Percentiles rank a stretch among this genome's conserved stretches.
These are phyloP conservation scores for Ciona savignyi DNA, from an alignment of 23 tunicate species.

Conservation along the genomic window DNA sequence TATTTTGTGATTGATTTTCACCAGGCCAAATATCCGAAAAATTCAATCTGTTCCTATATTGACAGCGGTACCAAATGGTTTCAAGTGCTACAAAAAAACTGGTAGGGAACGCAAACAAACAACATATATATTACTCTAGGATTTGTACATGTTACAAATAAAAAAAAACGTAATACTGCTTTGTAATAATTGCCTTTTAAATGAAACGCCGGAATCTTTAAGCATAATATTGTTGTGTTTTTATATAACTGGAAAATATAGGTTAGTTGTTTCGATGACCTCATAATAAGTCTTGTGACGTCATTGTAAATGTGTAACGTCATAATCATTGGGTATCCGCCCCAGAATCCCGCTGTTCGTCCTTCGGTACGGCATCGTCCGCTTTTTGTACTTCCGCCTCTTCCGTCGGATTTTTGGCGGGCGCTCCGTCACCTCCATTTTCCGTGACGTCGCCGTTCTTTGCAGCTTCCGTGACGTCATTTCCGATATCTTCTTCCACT, in stretches of 20 bases:
- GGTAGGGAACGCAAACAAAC: background rate
- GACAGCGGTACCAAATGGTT: background rate
- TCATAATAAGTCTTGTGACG: no score
- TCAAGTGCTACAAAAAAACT: background rate
- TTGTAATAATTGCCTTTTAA: no score
- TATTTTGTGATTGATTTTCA: background rate
- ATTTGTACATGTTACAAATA: background rate
- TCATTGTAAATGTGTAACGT: background rate
- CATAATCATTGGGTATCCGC: conserved; percentile 7
- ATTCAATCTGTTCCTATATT: background rate
- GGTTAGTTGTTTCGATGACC: no score
- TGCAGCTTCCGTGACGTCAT: conserved; percentile 9
- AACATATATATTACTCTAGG: background rate
- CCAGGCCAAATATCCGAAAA: background rate
- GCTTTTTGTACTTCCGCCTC: background rate
- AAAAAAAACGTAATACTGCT: background rate
- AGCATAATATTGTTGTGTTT: no score
- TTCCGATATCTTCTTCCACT: background rate
- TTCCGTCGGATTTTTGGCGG: background rate
- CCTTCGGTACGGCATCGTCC: background rate
- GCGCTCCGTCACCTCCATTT: background rate
- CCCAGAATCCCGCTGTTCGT: conserved; percentile 13
- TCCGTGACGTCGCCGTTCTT: background rate
- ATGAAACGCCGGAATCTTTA: no score
- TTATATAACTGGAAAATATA: no score